phyloP scores from a whole-genome alignment of 2,888 invertebrate species.

The Epsilonema sp. region DNA sequence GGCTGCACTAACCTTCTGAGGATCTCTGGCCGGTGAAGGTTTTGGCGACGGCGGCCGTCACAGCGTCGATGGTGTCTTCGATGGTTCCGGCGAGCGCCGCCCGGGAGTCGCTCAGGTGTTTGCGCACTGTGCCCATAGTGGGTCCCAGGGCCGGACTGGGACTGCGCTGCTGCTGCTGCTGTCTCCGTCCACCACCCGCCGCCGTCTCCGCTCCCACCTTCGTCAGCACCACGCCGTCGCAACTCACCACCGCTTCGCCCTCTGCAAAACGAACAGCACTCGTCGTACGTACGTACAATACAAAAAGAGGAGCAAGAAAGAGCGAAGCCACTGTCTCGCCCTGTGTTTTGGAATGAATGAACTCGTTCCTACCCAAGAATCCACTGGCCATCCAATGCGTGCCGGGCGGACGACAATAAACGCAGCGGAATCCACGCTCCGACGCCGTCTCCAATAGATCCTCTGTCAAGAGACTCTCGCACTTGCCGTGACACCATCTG shows the following conservation, averaged over 20 bases:
- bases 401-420: conserved; percentile 54
- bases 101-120: no score
- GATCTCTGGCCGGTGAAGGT: background rate
- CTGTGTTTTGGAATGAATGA: no score
- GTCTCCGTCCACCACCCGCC: background rate
- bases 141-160: background rate
- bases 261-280: background rate
- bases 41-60: conserved; percentile 1
- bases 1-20: background rate
- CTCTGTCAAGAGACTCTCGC: conserved; percentile 71
- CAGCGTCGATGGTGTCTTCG: conserved; percentile 1
- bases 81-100: no score
- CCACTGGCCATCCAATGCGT: conserved; percentile 13
- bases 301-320: no score
- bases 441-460: conserved; percentile 75
- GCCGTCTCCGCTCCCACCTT: conserved; percentile 2
- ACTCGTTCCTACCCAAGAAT: no score
- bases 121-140: background rate
- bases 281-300: background rate
- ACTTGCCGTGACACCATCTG: conserved; percentile 73
- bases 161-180: background rate
- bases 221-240: conserved; percentile 7
- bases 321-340: no score
- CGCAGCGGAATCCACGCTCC: conserved; percentile 71
- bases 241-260: background rate